Percentiles rank a stretch among this genome's conserved stretches.
Conservation (phyloP, 2,888 invertebrate genomes). For the Drosophila nr. medialis region DNA sequence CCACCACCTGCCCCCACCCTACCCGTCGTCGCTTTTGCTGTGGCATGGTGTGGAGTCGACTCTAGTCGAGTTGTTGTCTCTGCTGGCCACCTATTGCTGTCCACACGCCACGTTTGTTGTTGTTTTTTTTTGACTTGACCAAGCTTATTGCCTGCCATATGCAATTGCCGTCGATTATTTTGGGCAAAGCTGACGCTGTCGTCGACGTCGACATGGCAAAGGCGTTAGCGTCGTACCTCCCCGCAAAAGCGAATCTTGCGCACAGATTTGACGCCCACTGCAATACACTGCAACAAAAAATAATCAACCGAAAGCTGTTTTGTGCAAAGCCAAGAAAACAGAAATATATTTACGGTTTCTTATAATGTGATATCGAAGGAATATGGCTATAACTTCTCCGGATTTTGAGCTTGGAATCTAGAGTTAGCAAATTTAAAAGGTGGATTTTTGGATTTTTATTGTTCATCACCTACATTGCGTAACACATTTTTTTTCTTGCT, state of each 20-base stretch:
- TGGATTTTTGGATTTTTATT: too few relatives aligned
- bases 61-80: constrained; percentile 3
- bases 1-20: neutral
- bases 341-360: neutral
- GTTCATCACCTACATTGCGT: neutral
- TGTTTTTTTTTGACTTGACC: constrained; percentile 69
- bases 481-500: neutral
- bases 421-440: neutral
- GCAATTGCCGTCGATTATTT: constrained; percentile 80
- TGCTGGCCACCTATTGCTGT: neutral
- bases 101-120: constrained; percentile 5
- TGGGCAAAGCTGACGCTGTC: constrained; percentile 7
- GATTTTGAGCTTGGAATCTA: neutral
- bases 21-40: neutral
- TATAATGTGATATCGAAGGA: neutral
- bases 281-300: constrained; percentile 19
- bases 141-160: constrained; percentile 81
- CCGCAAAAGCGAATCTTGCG: constrained; percentile 26
- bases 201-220: constrained; percentile 54
- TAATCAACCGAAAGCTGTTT: neutral
- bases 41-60: constrained; percentile 1
- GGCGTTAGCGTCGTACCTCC: constrained; percentile 44
- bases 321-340: neutral
- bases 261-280: constrained; percentile 56
- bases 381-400: neutral